These are phyloP conservation scores for Gobius niger DNA, from an alignment of 2,113 vertebrate genomes.

Conservation along the genomic window DNA sequence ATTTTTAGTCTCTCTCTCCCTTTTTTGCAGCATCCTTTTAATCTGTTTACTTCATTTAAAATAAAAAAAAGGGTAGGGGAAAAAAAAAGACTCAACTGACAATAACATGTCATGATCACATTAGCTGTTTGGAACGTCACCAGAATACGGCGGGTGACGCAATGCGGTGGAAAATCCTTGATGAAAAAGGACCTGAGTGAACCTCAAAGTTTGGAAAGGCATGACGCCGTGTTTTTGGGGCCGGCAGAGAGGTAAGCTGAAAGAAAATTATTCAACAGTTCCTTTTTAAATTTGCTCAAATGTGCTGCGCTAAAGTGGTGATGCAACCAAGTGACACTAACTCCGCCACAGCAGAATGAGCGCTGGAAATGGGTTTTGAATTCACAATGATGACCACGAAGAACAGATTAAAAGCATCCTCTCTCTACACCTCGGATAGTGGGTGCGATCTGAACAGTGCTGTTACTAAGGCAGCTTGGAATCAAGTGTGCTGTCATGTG, in stretches of 20 bases:
- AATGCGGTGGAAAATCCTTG: not conserved
- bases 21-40: too few species aligned
- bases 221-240: constrained; percentile 7
- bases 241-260: not conserved
- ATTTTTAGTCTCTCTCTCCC: too few species aligned
- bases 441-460: too few species aligned
- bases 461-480: too few species aligned
- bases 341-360: not conserved
- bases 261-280: constrained; percentile 8
- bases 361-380: not conserved
- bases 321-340: constrained; percentile 13
- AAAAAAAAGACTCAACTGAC: too few species aligned
- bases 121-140: not conserved
- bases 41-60: too few species aligned
- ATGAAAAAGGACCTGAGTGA: not conserved
- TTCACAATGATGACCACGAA: constrained; percentile 4
- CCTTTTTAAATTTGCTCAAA: constrained; percentile 3
- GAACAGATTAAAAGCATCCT: not conserved
- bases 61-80: too few species aligned
- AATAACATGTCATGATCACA: not conserved
- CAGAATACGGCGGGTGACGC: not conserved
- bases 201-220: constrained; percentile 2
- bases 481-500: not conserved
- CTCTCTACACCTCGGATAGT: too few species aligned
- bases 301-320: constrained; percentile 6